Base-by-base conservation (phyloP, 2,113 vertebrate genomes). In the Myiagra hebetior region DNA sequence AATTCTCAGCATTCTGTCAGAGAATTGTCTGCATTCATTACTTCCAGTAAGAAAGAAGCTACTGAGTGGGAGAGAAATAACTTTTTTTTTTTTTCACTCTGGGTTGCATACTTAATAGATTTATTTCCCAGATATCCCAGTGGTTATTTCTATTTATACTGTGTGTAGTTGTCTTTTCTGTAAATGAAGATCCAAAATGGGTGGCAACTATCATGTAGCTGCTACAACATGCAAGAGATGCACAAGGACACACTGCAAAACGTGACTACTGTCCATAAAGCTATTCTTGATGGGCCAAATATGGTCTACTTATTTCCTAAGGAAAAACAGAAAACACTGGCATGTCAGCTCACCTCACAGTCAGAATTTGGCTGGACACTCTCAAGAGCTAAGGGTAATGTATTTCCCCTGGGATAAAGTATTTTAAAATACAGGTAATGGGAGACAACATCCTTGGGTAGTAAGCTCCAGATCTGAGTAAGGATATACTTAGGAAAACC, bases 271-370 rank as follows among this genome's bases (percentile, higher is more conserved):
- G n/a, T 23, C 19, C 70, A 67, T 20, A 69, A 80, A 94, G 35
- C 13, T 57, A 39, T 2, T 19, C 10, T 1, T 20, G 31, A 84
- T 27, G 69, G 26, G 28, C 15, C 41, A 92, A 68, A 19, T 8
- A 30, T 2, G 4, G 44, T 27, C 22, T 24, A 16, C 31, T 50
- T 35, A 35, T 5, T 44, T 72, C 57, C 57, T 63, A 18, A 74
- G 77, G 50, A 46, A 68, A 76, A 69, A 0, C 12, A 64, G 11
- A 72, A 41, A 69, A 37, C 0, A 8, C 0, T 6, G 3, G 15
- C 47, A 44, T 2, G 3, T 39, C 6, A 46, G 35, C 17, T 60
- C 18, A 15, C 31, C 56, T 74, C 56, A 49, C 35, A 53, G 53
- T 6, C 26, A 44, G 17, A 60, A 57, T 37, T 4, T 46, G 44